Evolutionary conservation across 2,113 vertebrate species (phyloP).

Genomic region (Hoplias malabaricus): DNA sequence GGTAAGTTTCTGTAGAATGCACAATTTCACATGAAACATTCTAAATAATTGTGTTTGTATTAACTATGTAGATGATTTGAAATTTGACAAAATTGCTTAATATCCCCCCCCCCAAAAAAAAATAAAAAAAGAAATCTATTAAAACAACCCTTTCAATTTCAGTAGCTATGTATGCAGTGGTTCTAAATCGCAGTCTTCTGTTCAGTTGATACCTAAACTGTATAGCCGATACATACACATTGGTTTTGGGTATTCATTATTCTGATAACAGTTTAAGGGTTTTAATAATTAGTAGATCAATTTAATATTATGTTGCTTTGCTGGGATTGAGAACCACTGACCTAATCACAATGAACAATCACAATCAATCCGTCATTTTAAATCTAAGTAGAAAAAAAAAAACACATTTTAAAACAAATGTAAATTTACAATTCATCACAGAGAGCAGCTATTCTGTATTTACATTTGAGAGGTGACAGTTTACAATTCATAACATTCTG

Average conservation of each 20-base stretch:
- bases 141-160: not conserved
- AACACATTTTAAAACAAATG: slow-evolving; percentile 52
- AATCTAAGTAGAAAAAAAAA: not conserved
- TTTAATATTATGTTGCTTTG: not conserved
- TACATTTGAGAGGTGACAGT: slow-evolving; percentile 26
- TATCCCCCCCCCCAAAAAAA: too few relatives aligned
- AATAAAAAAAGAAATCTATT: not conserved
- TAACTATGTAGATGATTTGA: too few relatives aligned
- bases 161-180: not conserved
- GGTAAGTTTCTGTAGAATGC: too few relatives aligned
- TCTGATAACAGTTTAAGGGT: not conserved
- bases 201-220: not conserved
- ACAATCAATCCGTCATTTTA: slow-evolving; percentile 1
- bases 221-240: too few relatives aligned
- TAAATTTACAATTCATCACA: slow-evolving; percentile 15
- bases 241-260: not conserved
- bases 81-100: not conserved
- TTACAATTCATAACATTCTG: slow-evolving; percentile 9
- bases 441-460: slow-evolving; percentile 21
- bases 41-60: too few relatives aligned
- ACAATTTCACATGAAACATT: too few relatives aligned
- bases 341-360: not conserved
- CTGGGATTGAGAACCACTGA: not conserved
- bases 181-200: not conserved
- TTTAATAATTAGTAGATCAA: not conserved